phyloP scores from a whole-genome alignment of 2,888 invertebrate species.

The Andricus quercusramuli region DNA sequence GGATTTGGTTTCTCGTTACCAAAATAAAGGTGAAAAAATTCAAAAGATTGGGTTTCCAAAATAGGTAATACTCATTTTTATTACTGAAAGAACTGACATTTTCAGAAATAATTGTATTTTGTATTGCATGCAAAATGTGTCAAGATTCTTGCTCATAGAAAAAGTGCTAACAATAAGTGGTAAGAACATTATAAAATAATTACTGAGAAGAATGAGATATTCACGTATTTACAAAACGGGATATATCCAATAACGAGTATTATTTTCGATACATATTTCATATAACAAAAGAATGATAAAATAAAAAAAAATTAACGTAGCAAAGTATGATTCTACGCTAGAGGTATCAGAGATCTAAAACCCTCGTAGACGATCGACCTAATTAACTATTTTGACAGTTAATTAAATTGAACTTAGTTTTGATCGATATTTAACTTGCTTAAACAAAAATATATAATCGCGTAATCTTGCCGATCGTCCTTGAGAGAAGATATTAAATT shows the following conservation, averaged over 20 bases:
- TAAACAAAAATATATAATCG: not conserved
- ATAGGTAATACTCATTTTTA: conserved; percentile 47
- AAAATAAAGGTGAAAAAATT: not conserved
- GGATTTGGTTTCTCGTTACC: no score
- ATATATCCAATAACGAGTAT: conserved; percentile 27
- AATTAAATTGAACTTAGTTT: not conserved
- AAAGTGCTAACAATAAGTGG: not conserved
- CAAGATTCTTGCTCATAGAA: not conserved
- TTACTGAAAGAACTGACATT: conserved; percentile 42
- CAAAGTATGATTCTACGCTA: conserved; percentile 1
- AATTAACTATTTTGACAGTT: not conserved
- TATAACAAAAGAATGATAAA: conserved; percentile 22
- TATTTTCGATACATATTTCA: conserved; percentile 5
- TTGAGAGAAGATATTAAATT: conserved; percentile 2
- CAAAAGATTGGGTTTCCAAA: conserved; percentile 44
- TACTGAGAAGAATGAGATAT: not conserved
- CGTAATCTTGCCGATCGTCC: not conserved
- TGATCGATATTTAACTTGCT: not conserved
- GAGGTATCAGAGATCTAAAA: conserved; percentile 27
- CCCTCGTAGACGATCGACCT: conserved; percentile 2
- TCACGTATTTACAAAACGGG: not conserved
- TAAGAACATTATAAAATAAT: conserved; percentile 5
- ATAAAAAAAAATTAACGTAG: not conserved
- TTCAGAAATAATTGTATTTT: conserved; percentile 8
- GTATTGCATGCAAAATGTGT: conserved; percentile 25